phyloP scores from a whole-genome alignment of 2,113 vertebrate species.

The Ciconia maguari region DNA sequence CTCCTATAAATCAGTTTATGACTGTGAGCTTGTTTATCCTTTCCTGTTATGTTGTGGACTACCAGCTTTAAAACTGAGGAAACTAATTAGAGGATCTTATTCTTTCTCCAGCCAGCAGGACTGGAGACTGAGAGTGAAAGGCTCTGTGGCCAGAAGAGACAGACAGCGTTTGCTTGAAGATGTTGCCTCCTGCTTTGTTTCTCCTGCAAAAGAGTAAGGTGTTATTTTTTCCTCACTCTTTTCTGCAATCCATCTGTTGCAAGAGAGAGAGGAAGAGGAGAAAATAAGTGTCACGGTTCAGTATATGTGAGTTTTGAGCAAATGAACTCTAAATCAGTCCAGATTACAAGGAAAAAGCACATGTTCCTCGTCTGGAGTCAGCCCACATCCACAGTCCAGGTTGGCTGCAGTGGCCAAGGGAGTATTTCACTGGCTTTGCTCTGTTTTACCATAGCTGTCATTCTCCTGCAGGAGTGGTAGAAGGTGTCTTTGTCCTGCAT shows the following conservation, averaged over 20 bases:
- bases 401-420: background rate
- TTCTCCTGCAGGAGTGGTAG: background rate
- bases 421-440: background rate
- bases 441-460: background rate
- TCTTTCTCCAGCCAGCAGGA: background rate
- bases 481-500: background rate
- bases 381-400: background rate
- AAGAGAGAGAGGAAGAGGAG: background rate
- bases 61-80: background rate
- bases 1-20: background rate
- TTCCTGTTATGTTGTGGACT: background rate
- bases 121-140: background rate
- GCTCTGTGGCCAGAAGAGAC: background rate
- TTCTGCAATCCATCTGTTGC: background rate
- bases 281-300: background rate
- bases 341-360: background rate
- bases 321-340: background rate
- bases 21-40: background rate
- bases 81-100: background rate
- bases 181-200: background rate
- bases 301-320: background rate
- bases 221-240: background rate
- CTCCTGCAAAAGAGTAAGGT: background rate
- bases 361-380: background rate
- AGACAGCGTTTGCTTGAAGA: background rate